Evolutionary conservation across 2,797 vertebrate genomes (phyloP).

Genomic region (Linurgus olivaceus): DNA sequence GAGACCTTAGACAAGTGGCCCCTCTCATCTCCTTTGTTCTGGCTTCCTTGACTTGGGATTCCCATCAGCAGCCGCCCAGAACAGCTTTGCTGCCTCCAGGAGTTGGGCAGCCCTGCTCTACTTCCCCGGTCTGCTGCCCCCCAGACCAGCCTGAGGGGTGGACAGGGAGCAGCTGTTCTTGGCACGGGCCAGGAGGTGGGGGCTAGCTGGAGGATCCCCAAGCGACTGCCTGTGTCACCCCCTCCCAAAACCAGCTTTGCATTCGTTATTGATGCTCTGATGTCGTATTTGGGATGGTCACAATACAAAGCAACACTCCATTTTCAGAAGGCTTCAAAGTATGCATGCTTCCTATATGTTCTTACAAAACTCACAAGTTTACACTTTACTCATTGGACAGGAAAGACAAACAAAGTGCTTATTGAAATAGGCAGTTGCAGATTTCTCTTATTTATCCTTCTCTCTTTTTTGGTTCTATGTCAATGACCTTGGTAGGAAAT

Average conservation of each 20-base stretch:
- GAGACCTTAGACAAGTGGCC: no score
- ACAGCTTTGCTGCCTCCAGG: no score
- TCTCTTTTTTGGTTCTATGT: neutral
- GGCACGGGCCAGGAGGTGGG: no score
- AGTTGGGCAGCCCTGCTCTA: no score
- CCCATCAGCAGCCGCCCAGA: no score
- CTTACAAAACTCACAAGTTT: neutral
- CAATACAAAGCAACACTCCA: neutral
- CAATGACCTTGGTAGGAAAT: neutral
- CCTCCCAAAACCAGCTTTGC: neutral
- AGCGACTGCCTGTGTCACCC: no score
- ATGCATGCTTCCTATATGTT: neutral
- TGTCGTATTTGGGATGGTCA: neutral
- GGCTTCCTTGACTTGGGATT: no score
- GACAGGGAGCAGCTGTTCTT: no score
- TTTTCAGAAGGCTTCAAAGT: neutral
- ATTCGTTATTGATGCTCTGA: rapidly evolving
- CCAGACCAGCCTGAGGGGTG: no score
- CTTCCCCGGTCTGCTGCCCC: no score
- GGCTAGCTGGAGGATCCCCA: no score
- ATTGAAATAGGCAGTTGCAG: neutral
- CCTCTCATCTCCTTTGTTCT: no score
- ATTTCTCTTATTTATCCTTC: neutral
- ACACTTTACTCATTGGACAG: neutral
- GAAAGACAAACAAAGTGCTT: neutral